phyloP scores from a whole-genome alignment of 1,140 invertebrate species.

The Leptinotarsa undecemlineata region DNA sequence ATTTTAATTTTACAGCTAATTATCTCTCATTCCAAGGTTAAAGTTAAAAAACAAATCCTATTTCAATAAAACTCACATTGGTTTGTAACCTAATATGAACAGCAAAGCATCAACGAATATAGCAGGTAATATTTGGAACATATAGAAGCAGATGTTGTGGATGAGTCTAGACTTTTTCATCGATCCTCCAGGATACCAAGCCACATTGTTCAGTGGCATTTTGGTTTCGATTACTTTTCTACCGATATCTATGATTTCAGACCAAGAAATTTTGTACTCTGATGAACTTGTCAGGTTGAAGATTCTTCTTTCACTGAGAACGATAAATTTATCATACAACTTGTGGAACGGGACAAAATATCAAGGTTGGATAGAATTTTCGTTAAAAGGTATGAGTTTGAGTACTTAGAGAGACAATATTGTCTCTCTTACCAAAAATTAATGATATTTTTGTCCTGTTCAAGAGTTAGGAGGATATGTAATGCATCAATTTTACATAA shows the following conservation, averaged over 20 bases:
- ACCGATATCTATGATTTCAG: conserved; percentile 83
- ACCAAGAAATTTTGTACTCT: conserved; percentile 81
- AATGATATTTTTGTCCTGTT: too few relatives aligned
- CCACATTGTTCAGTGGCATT: conserved; percentile 76
- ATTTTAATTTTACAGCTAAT: too few relatives aligned
- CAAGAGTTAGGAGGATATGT: too few relatives aligned
- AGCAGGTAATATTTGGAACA: conserved; percentile 86
- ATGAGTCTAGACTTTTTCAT: conserved; percentile 79
- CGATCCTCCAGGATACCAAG: conserved; percentile 87
- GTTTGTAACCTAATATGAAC: conserved; percentile 77
- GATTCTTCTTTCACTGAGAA: conserved; percentile 57
- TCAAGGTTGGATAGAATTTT: too few relatives aligned
- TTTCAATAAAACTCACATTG: conserved; percentile 67
- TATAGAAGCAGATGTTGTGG: conserved; percentile 77
- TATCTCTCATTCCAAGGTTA: too few relatives aligned
- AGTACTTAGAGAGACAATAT: too few relatives aligned
- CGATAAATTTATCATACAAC: background rate
- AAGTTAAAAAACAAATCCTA: background rate
- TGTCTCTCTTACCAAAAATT: too few relatives aligned
- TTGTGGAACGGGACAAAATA: too few relatives aligned
- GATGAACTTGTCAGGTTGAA: conserved; percentile 74
- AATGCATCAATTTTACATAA: too few relatives aligned
- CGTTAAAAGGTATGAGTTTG: too few relatives aligned
- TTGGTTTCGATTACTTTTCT: conserved; percentile 71
- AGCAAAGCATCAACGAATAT: conserved; percentile 77